phyloP scores from a whole-genome alignment of 1,140 invertebrate species.

The Cydia pomonella region DNA sequence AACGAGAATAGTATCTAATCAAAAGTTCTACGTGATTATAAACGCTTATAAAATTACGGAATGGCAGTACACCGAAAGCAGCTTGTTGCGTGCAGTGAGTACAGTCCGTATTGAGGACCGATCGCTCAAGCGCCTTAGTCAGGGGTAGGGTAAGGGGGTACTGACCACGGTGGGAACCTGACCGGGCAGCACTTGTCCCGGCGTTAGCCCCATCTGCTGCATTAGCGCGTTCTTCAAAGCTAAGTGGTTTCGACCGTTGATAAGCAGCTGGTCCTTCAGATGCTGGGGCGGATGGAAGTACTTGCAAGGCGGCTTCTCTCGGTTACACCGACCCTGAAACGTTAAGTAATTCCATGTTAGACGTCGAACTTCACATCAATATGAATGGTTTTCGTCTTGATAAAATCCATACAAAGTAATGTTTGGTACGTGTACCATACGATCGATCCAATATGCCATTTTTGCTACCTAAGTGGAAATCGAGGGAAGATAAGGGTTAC shows the following conservation, averaged over 20 bases:
- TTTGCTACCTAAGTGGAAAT: slow-evolving; percentile 38
- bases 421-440: slow-evolving; percentile 33
- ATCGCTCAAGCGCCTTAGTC: slow-evolving; percentile 70
- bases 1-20: slow-evolving; percentile 45
- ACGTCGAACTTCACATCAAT: slow-evolving; percentile 20
- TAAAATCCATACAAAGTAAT: slow-evolving; percentile 20
- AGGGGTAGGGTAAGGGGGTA: slow-evolving; percentile 52
- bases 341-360: slow-evolving; percentile 12
- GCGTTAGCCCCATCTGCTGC: slow-evolving; percentile 96
- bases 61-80: slow-evolving; percentile 75
- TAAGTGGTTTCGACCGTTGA: slow-evolving; percentile 99
- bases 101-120: slow-evolving; percentile 56
- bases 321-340: slow-evolving; percentile 98
- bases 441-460: slow-evolving; percentile 28
- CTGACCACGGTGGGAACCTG: slow-evolving; percentile 95
- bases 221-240: slow-evolving; percentile 98
- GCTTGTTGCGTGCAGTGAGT: slow-evolving; percentile 70
- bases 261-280: slow-evolving; percentile 99
- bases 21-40: slow-evolving; percentile 61
- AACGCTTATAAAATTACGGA: slow-evolving; percentile 59
- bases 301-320: slow-evolving; percentile 99
- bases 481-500: slow-evolving; percentile 44
- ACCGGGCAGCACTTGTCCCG: slow-evolving; percentile 93
- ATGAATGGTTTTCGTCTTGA: slow-evolving; percentile 29
- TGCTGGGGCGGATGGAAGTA: slow-evolving; percentile 99